phyloP scores from a whole-genome alignment of 2,888 invertebrate species.

The Augiades crinisus region DNA sequence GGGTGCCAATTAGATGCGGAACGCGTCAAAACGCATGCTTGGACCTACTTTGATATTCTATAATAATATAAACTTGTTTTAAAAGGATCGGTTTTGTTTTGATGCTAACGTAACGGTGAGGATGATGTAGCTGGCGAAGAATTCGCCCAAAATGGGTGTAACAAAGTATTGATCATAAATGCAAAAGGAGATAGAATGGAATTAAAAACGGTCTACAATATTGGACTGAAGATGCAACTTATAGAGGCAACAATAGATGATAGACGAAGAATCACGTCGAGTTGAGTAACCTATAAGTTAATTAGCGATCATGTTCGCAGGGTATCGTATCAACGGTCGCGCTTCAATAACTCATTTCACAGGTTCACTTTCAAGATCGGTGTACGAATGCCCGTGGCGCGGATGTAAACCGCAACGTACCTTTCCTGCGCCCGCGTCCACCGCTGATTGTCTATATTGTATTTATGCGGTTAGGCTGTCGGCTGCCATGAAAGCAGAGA shows the following conservation, averaged over 20 bases:
- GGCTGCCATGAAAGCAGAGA: slow-evolving; percentile 44
- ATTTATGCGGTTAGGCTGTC: slow-evolving; percentile 35
- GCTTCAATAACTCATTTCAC: slow-evolving; percentile 75
- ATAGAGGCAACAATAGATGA: slow-evolving; percentile 1
- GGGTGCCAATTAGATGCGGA: slow-evolving; percentile 69
- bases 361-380: slow-evolving; percentile 72
- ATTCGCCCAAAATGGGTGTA: slow-evolving; percentile 51
- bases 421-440: slow-evolving; percentile 43
- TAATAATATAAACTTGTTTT: slow-evolving; percentile 40
- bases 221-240: background rate
- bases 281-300: slow-evolving; percentile 28
- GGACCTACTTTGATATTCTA: slow-evolving; percentile 37
- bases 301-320: slow-evolving; percentile 42
- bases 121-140: slow-evolving; percentile 57
- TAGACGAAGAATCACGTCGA: slow-evolving; percentile 11
- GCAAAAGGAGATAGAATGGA: too few relatives aligned
- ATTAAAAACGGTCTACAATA: background rate
- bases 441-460: slow-evolving; percentile 45
- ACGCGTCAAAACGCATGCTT: slow-evolving; percentile 45
- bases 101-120: slow-evolving; percentile 53
- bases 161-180: too few relatives aligned
- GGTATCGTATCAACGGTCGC: slow-evolving; percentile 51
- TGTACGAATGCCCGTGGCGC: slow-evolving; percentile 40
- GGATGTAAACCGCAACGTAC: slow-evolving; percentile 64
- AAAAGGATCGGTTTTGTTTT: slow-evolving; percentile 31